Evolutionary conservation across 2,797 vertebrate genomes (phyloP).

Genomic region (Allobates femoralis): DNA sequence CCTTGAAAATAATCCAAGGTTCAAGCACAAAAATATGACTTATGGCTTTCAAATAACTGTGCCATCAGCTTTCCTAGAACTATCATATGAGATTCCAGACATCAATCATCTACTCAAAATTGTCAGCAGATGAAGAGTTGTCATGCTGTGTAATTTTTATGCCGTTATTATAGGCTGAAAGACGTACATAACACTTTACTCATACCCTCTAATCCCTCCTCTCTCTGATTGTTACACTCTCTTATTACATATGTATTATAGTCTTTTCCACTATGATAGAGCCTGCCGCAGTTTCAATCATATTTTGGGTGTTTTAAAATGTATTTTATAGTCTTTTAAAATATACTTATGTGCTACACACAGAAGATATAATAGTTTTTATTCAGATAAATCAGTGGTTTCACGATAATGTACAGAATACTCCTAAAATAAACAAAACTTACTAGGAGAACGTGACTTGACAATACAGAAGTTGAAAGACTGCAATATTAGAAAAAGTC

Average conservation of each 20-base stretch:
- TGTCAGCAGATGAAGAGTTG: slow-evolving; percentile 28
- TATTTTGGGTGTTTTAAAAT: slow-evolving; percentile 8
- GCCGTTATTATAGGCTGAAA: slow-evolving; percentile 22
- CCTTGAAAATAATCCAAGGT: background rate
- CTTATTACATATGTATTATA: slow-evolving; percentile 26
- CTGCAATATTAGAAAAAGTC: too few relatives aligned
- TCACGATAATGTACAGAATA: background rate
- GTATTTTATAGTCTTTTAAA: background rate
- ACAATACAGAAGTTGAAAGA: background rate
- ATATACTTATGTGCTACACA: background rate
- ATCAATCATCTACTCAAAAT: slow-evolving; percentile 13
- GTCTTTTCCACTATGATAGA: background rate
- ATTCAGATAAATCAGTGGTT: background rate
- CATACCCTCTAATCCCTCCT: slow-evolving; percentile 38
- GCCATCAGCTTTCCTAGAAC: slow-evolving; percentile 23
- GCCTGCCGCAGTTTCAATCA: background rate
- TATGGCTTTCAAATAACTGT: slow-evolving; percentile 35
- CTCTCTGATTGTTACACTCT: slow-evolving; percentile 9
- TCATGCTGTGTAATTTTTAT: slow-evolving; percentile 39
- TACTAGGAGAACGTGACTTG: background rate
- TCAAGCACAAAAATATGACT: slow-evolving; percentile 10
- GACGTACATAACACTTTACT: slow-evolving; percentile 21
- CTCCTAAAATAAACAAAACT: background rate
- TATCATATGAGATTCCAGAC: slow-evolving; percentile 10
- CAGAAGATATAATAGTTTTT: background rate